Conservation (phyloP, 2,888 invertebrate species). For the Drosophila quinaria region DNA sequence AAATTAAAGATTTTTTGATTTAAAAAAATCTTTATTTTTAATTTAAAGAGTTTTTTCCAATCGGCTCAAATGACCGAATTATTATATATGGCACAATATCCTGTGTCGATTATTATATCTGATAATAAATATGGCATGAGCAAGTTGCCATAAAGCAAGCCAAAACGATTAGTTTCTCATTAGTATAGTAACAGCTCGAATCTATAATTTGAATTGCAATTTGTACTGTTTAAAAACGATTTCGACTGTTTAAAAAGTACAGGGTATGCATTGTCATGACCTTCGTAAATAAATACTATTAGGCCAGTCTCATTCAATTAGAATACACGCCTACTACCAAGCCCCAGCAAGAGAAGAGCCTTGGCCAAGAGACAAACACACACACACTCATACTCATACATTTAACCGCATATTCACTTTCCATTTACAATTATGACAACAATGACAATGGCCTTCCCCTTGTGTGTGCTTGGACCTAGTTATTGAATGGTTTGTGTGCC, state of each 20-base stretch:
- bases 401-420: slow-evolving; percentile 57
- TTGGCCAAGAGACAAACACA: slow-evolving; percentile 19
- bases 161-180: slow-evolving; percentile 1
- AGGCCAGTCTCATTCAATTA: slow-evolving; percentile 29
- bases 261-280: slow-evolving; percentile 7
- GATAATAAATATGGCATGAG: slow-evolving; percentile 9
- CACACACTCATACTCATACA: slow-evolving; percentile 18
- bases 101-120: slow-evolving; percentile 9
- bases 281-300: slow-evolving; percentile 19
- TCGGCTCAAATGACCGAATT: neutral
- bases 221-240: neutral
- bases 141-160: slow-evolving; percentile 6
- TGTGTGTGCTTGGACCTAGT: slow-evolving; percentile 28
- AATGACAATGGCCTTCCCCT: slow-evolving; percentile 52
- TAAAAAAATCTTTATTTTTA: neutral
- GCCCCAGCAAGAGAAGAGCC: slow-evolving; percentile 26
- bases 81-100: slow-evolving; percentile 3
- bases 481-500: slow-evolving; percentile 17
- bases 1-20: neutral
- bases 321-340: slow-evolving; percentile 20
- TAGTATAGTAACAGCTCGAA: neutral
- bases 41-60: neutral
- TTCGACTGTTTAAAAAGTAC: neutral
- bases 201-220: neutral
- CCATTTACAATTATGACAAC: slow-evolving; percentile 73